These are phyloP conservation scores for Heliconius melpomene DNA, from an alignment of 1,140 invertebrate species.

Conservation along the genomic window DNA sequence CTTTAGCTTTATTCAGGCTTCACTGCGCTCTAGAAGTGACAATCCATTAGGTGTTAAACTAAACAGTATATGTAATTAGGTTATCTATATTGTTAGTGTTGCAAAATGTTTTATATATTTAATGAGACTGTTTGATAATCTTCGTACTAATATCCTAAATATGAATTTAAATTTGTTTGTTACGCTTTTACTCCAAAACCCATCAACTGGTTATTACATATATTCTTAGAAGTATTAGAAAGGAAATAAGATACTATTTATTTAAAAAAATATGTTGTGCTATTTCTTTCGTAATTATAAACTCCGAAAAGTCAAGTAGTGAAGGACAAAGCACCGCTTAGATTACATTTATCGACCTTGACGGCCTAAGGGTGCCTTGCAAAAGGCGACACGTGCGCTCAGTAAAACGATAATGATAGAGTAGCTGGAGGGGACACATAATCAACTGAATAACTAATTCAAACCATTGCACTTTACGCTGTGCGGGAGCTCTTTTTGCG, in stretches of 20 bases:
- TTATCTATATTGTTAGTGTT: background rate
- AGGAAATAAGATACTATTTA: too few species aligned
- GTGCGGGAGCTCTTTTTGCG: conserved; percentile 67
- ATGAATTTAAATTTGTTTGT: too few species aligned
- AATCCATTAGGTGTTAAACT: background rate
- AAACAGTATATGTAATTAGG: background rate
- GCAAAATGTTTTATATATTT: background rate
- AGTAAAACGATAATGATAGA: conserved; percentile 77
- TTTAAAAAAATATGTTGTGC: background rate
- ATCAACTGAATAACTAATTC: conserved; percentile 80
- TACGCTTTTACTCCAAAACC: too few species aligned
- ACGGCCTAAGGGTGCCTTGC: conserved; percentile 60
- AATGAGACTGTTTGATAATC: too few species aligned
- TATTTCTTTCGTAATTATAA: background rate
- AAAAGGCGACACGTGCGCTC: conserved; percentile 66
- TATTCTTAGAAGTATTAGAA: too few species aligned
- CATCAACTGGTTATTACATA: too few species aligned
- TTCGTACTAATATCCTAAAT: too few species aligned
- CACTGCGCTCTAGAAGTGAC: background rate
- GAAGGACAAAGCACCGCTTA: conserved; percentile 53
- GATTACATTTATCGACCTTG: conserved; percentile 73
- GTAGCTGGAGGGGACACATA: conserved; percentile 72
- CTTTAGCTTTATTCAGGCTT: background rate
- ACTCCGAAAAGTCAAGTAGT: conserved; percentile 40
- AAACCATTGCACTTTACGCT: conserved; percentile 68